Conservation (phyloP, 2,797 vertebrate genomes). For the Leptodactylus fallax region DNA sequence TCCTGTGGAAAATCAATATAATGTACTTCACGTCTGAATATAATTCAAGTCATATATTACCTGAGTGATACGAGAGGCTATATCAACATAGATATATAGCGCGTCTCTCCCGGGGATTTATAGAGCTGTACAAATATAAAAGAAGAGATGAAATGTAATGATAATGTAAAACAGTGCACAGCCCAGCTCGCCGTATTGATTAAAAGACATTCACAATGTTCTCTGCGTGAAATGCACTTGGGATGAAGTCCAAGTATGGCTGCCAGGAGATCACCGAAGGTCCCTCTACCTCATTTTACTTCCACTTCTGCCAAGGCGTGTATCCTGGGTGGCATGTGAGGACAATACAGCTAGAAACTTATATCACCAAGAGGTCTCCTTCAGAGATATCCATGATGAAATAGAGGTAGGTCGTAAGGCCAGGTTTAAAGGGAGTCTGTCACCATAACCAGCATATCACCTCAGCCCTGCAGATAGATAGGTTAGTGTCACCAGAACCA, state of each 20-base stretch:
- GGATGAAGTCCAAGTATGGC: conserved; percentile 5
- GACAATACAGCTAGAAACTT: neutral
- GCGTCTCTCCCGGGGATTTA: neutral
- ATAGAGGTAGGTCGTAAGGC: neutral
- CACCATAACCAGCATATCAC: no score
- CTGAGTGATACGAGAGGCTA: conserved; percentile 17
- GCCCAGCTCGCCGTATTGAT: neutral
- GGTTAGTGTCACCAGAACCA: no score
- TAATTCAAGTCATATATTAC: conserved; percentile 41
- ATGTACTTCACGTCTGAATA: conserved; percentile 15
- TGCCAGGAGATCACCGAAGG: neutral
- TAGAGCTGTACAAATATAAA: conserved; percentile 40
- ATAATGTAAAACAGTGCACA: conserved; percentile 19
- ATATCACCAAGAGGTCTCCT: neutral
- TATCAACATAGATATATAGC: conserved; percentile 32
- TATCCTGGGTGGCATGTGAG: neutral
- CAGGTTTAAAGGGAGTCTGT: neutral
- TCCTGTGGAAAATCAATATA: conserved; percentile 36
- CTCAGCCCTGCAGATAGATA: no score
- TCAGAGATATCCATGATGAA: neutral
- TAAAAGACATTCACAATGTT: conserved; percentile 15
- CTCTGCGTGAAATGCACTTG: conserved; percentile 1
- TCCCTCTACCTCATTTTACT: neutral
- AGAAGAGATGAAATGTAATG: conserved; percentile 37
- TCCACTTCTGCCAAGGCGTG: neutral